A percentile compares a stretch with the other conserved stretches of the same genome.
Evolutionary conservation across 2,888 invertebrate genomes (phyloP).

Genomic region (Caenorhabditis sinica): DNA sequence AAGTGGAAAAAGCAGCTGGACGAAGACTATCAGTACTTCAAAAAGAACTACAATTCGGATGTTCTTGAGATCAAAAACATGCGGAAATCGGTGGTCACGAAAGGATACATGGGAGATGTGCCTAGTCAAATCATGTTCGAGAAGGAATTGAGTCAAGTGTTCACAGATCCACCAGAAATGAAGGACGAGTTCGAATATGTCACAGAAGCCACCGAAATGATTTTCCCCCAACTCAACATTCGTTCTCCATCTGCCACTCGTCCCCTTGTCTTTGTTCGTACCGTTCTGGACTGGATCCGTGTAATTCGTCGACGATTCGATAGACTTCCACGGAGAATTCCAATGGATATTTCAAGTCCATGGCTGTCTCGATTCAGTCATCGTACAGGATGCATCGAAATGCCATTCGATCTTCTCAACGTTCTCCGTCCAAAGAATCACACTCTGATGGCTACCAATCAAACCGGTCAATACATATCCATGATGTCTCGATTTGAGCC

Average conservation of each 20-base stretch:
- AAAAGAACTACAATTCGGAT: conserved; percentile 35
- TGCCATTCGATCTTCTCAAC: conserved; percentile 87
- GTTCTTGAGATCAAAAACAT: conserved; percentile 10
- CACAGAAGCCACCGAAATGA: background rate
- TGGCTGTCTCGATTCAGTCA: conserved; percentile 71
- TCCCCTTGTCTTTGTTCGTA: conserved; percentile 14
- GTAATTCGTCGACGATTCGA: conserved; percentile 27
- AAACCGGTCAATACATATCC: conserved; percentile 95
- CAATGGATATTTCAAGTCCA: conserved; percentile 59
- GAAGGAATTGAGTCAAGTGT: conserved; percentile 47
- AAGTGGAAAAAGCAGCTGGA: conserved; percentile 42
- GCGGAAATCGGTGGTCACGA: conserved; percentile 20
- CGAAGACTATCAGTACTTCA: conserved; percentile 48
- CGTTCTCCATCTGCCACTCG: background rate
- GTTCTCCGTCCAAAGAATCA: conserved; percentile 53
- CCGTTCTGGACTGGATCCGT: conserved; percentile 48
- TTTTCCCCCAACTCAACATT: conserved; percentile 23
- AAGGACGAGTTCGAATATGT: conserved; percentile 41
- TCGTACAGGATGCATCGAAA: conserved; percentile 75
- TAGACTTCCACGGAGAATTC: conserved; percentile 52
- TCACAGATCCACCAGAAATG: conserved; percentile 34
- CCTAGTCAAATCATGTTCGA: conserved; percentile 52
- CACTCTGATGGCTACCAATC: conserved; percentile 62
- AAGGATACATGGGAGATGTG: conserved; percentile 36
- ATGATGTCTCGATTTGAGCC: conserved; percentile 97